Conservation (phyloP, 2,888 invertebrate species). For the Eugnorisma glareosa region DNA sequence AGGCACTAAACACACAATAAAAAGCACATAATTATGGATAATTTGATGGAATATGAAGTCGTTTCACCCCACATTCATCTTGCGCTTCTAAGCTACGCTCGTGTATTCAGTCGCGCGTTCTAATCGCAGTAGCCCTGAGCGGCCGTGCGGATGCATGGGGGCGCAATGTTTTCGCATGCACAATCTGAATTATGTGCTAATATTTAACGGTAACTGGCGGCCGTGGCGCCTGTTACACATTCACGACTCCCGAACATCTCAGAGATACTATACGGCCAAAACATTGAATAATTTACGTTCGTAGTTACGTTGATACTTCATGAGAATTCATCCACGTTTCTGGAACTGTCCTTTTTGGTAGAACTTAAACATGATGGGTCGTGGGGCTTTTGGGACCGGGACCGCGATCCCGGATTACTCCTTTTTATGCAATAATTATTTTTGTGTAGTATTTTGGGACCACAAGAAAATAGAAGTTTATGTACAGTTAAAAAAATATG, state of each 20-base stretch:
- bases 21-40: neutral
- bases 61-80: conserved; percentile 1
- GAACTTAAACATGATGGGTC: no score
- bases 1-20: no score
- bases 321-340: neutral
- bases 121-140: conserved; percentile 28
- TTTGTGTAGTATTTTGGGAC: no score
- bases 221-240: conserved; percentile 45
- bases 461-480: no score
- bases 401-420: no score
- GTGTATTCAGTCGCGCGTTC: conserved; percentile 34
- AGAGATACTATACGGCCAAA: conserved; percentile 40
- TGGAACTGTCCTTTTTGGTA: neutral
- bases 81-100: neutral
- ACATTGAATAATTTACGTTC: conserved; percentile 40
- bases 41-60: neutral
- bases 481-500: no score
- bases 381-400: no score
- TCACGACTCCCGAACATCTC: conserved; percentile 39
- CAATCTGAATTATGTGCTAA: conserved; percentile 74
- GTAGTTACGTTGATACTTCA: neutral
- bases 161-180: conserved; percentile 67
- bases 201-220: conserved; percentile 66
- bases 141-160: conserved; percentile 29
- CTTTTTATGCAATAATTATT: no score